Percentiles rank a stretch among this genome's conserved stretches.
Evolutionary conservation across 2,888 invertebrate species (phyloP).

Genomic region (Eupithecia vulgata): DNA sequence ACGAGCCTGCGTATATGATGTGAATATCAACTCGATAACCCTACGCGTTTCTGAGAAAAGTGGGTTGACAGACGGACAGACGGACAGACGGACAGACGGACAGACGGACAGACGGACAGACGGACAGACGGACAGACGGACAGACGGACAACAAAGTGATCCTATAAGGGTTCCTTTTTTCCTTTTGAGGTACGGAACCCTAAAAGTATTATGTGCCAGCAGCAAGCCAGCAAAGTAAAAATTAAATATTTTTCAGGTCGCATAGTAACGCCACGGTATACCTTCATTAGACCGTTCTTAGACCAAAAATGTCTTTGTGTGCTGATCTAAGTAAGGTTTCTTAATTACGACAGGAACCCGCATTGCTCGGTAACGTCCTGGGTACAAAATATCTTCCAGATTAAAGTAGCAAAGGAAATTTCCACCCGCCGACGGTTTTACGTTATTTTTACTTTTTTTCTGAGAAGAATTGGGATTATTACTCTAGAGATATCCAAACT

Average conservation of each 20-base stretch:
- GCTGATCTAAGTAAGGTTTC: slow-evolving; percentile 26
- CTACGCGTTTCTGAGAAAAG: too few relatives aligned
- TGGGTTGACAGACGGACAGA: too few relatives aligned
- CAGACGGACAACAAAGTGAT: too few relatives aligned
- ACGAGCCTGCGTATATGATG: too few relatives aligned
- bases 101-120: too few relatives aligned
- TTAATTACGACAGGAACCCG: slow-evolving; percentile 33
- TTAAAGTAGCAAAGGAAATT: slow-evolving; percentile 20
- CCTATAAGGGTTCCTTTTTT: too few relatives aligned
- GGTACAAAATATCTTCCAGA: slow-evolving; percentile 21
- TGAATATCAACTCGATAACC: too few relatives aligned
- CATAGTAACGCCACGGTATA: background rate
- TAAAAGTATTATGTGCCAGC: background rate
- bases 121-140: too few relatives aligned
- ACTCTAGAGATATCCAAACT: background rate
- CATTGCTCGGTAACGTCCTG: slow-evolving; percentile 20
- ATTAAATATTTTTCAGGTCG: background rate
- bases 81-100: too few relatives aligned
- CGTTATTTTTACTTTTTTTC: background rate
- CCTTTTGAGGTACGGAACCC: too few relatives aligned
- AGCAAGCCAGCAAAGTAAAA: background rate
- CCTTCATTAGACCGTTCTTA: slow-evolving; percentile 8
- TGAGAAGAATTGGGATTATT: background rate
- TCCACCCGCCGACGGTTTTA: slow-evolving; percentile 16
- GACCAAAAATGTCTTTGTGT: slow-evolving; percentile 15